A percentile compares a stretch with the other conserved stretches of the same genome.
Conservation (phyloP, 92 coral and sea anemone species). For the Phymanthus crucifer region DNA sequence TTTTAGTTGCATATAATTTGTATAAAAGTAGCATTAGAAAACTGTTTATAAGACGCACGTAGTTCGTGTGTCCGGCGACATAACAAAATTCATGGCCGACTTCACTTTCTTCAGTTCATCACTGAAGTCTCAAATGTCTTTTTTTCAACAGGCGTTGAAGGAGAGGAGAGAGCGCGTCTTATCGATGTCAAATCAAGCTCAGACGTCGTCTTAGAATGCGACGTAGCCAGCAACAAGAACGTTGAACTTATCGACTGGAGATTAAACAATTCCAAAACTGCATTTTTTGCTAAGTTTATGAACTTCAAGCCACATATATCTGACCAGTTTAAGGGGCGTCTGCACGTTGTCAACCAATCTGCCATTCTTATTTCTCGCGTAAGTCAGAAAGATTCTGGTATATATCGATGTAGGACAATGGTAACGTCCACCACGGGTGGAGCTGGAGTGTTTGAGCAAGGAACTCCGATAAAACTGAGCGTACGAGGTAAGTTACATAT, state of each 20-base stretch:
- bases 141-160: conserved; percentile 17
- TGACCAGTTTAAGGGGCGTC: conserved; percentile 71
- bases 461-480: conserved; percentile 74
- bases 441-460: conserved; percentile 61
- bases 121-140: not conserved
- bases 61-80: not conserved
- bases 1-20: not conserved
- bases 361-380: conserved; percentile 77
- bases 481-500: conserved; percentile 63
- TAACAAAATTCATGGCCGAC: not conserved
- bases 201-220: conserved; percentile 70
- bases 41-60: not conserved
- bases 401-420: conserved; percentile 80
- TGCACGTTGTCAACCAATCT: conserved; percentile 69
- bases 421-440: conserved; percentile 36
- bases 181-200: conserved; percentile 67
- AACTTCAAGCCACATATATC: conserved; percentile 70
- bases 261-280: conserved; percentile 67
- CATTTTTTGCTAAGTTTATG: conserved; percentile 82
- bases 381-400: conserved; percentile 73
- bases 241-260: conserved; percentile 83
- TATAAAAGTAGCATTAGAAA: not conserved
- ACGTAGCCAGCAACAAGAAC: conserved; percentile 30
- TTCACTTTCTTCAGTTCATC: not conserved
- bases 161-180: conserved; percentile 32